These are phyloP conservation scores for Zaprionus inermis DNA, from an alignment of 1,140 invertebrate species.

Conservation along the genomic window DNA sequence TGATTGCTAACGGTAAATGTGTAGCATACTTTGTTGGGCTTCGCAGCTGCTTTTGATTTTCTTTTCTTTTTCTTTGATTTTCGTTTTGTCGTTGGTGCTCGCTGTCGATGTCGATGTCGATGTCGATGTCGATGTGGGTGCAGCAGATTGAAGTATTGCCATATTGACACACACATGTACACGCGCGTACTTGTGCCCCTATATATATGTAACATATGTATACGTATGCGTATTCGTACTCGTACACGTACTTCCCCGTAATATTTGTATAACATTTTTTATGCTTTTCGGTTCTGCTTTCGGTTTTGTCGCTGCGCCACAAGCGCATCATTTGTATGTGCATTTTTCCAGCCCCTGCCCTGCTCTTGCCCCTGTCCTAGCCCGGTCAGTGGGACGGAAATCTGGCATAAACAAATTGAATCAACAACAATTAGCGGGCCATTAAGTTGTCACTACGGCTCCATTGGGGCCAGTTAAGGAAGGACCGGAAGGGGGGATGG, in stretches of 20 bases:
- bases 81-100: slow-evolving; percentile 10
- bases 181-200: slow-evolving; percentile 3
- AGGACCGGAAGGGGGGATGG: neutral
- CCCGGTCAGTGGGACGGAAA: slow-evolving; percentile 4
- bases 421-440: slow-evolving; percentile 46
- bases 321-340: slow-evolving; percentile 26
- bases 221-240: neutral
- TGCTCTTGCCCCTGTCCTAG: neutral
- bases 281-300: slow-evolving; percentile 14
- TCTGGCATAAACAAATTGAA: slow-evolving; percentile 29
- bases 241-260: neutral
- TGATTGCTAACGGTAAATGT: slow-evolving; percentile 47
- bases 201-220: slow-evolving; percentile 20
- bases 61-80: slow-evolving; percentile 15
- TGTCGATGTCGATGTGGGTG: neutral
- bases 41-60: slow-evolving; percentile 53
- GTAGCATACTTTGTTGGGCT: slow-evolving; percentile 80
- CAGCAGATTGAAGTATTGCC: slow-evolving; percentile 33
- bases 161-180: slow-evolving; percentile 7
- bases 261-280: slow-evolving; percentile 18
- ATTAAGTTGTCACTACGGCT: slow-evolving; percentile 22
- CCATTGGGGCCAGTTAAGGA: neutral
- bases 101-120: slow-evolving; percentile 19
- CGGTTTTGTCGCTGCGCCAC: slow-evolving; percentile 2
- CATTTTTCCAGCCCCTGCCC: neutral